A percentile compares a stretch with the other conserved stretches of the same genome.
Conservation (phyloP, 2,113 vertebrate species). For the Lampris incognitus region DNA sequence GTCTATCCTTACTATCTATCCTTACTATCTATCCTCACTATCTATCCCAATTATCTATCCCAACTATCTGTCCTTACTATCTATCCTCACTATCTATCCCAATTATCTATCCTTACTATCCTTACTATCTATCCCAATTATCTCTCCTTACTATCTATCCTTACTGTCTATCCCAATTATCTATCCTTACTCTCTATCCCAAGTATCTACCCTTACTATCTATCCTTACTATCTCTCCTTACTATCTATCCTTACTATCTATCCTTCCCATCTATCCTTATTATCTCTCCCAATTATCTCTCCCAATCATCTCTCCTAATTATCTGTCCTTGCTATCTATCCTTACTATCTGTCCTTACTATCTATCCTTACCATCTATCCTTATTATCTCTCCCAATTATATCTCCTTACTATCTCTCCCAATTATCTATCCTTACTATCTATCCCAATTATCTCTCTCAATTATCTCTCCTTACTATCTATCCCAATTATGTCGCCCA, state of each 20-base stretch:
- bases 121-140: conserved; percentile 29
- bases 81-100: neutral
- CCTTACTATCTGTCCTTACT: conserved; percentile 45
- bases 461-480: neutral
- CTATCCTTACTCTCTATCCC: no score
- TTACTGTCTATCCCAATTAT: no score
- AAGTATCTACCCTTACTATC: no score
- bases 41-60: no score
- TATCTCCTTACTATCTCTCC: no score
- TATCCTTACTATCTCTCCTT: no score
- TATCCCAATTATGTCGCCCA: neutral
- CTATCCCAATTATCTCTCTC: no score
- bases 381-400: no score
- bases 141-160: conserved; percentile 35
- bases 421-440: no score
- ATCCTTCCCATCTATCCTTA: neutral
- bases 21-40: no score
- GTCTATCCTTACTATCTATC: no score
- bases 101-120: conserved; percentile 39
- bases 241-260: neutral
- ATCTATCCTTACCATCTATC: neutral
- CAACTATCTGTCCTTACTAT: neutral
- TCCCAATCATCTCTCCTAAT: no score
- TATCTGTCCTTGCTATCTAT: neutral
- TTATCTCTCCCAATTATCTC: conserved; percentile 30